Base-by-base conservation (phyloP, 2,797 vertebrate species). In the Chaunax sp. region DNA sequence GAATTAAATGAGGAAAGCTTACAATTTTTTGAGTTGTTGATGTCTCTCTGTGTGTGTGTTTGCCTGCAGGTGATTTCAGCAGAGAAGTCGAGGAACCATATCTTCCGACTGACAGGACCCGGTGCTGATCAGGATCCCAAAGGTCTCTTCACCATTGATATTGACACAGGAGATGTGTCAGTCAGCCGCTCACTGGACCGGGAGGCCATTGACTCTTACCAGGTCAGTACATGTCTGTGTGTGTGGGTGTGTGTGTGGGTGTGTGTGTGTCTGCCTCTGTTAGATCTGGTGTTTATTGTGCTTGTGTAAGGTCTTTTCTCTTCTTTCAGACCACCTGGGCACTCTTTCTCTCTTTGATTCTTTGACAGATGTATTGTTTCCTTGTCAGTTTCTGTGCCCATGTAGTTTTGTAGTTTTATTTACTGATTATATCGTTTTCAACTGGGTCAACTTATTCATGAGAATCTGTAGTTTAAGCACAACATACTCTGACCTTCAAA, bases 51-150 rank as follows among this genome's bases (percentile, higher is more conserved):
- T 60, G 45, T 67, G 56, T 59, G 14, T 69, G 61, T n/a, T n/a
- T n/a, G n/a, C 64, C 7, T 59, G 43, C 90, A 99, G 98, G 95
- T 99, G 60, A 94, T 99, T 74, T 94, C 95, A n/a, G 87, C 89
- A 3, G 95, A 95, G 73, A 92, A 89, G 82, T 83, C 91, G 0
- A 92, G 94, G 30, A 94, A 94, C 83, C 95, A 95, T 50, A 95
- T 95, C 80, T 98, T 99, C 75, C 93, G 93, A n/a, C 94, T 99
- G 88, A 95, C 91, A 12, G 98, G 97, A 4, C 96, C 90, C 11
- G 98, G 98, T 28, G 96, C 96, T 9, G 97, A 99, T 90, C 95
- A 94, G 87, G 95, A 99, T 51, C 97, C 98, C 20, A 97, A 91
- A 88, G 97, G 96, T 67, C 88, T 95, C 77, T 99, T 99, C 90